A percentile compares a stretch with the other conserved stretches of the same genome.
phyloP scores from a whole-genome alignment of 2,888 invertebrate species.

The Pomacea canaliculata region DNA sequence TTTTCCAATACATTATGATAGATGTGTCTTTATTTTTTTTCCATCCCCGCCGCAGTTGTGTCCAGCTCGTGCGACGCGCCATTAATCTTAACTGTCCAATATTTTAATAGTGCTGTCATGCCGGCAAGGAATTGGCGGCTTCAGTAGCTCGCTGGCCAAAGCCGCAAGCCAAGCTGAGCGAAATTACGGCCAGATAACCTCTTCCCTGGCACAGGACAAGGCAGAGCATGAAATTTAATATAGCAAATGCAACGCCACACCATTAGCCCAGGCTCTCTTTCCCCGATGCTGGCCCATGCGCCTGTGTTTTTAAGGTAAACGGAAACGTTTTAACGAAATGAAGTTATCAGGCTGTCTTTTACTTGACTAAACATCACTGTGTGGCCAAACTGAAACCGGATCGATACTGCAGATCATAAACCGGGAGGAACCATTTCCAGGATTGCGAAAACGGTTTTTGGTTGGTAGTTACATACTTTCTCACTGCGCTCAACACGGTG shows the following conservation, averaged over 20 bases:
- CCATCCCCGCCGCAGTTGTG: neutral
- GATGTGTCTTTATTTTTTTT: neutral
- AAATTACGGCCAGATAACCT: neutral
- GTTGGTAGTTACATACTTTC: neutral
- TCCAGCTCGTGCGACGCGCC: neutral
- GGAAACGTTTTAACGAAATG: slow-evolving; percentile 4
- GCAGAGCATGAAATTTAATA: slow-evolving; percentile 4
- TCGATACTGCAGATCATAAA: neutral
- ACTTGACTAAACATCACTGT: neutral
- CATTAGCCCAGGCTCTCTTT: neutral
- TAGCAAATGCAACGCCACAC: slow-evolving; percentile 2
- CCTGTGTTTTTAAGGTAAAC: slow-evolving; percentile 2
- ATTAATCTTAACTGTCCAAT: slow-evolving; percentile 16
- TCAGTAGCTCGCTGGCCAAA: neutral
- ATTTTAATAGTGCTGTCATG: slow-evolving; percentile 9
- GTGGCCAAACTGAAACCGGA: neutral
- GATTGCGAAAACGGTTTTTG: neutral
- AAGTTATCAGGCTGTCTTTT: neutral
- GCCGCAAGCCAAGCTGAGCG: neutral
- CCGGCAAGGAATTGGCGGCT: neutral
- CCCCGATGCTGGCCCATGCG: neutral
- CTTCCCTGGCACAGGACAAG: neutral
- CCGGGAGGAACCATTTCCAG: no score
- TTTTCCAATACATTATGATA: slow-evolving; percentile 16
- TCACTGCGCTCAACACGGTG: slow-evolving; percentile 3